These are phyloP conservation scores for Chymomyza amoena DNA, from an alignment of 2,888 invertebrate genomes.

Conservation along the genomic window DNA sequence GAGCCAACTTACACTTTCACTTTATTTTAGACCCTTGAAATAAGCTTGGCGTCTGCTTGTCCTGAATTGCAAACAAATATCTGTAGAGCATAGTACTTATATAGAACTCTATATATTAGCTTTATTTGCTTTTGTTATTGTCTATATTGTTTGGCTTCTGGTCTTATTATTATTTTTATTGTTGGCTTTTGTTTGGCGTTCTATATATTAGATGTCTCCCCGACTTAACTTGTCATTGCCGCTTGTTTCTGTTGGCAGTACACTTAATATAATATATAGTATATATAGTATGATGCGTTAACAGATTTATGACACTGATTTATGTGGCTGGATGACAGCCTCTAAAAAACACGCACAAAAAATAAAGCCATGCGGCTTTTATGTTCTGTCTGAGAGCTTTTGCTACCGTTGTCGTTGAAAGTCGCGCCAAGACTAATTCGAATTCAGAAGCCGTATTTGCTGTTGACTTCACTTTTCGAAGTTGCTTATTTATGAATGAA, in stretches of 20 bases:
- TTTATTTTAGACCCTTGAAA: slow-evolving; percentile 49
- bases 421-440: slow-evolving; percentile 55
- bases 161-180: slow-evolving; percentile 6
- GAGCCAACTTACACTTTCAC: slow-evolving; percentile 58
- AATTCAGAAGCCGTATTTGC: background rate
- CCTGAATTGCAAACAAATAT: slow-evolving; percentile 35
- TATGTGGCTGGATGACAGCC: slow-evolving; percentile 32
- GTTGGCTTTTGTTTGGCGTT: slow-evolving; percentile 18
- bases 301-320: slow-evolving; percentile 66
- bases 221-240: slow-evolving; percentile 29
- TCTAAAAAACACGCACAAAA: background rate
- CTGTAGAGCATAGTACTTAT: slow-evolving; percentile 17
- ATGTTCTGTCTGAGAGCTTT: background rate
- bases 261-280: slow-evolving; percentile 41
- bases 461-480: slow-evolving; percentile 26
- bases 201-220: background rate
- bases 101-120: background rate
- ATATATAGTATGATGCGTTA: slow-evolving; percentile 45
- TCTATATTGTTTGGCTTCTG: background rate
- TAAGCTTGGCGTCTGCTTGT: slow-evolving; percentile 29
- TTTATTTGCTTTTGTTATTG: background rate
- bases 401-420: slow-evolving; percentile 46
- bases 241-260: slow-evolving; percentile 22
- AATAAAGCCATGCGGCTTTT: background rate
- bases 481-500: slow-evolving; percentile 56